Conservation (phyloP, 2,888 invertebrate species). For the Falcaria lacertinaria region DNA sequence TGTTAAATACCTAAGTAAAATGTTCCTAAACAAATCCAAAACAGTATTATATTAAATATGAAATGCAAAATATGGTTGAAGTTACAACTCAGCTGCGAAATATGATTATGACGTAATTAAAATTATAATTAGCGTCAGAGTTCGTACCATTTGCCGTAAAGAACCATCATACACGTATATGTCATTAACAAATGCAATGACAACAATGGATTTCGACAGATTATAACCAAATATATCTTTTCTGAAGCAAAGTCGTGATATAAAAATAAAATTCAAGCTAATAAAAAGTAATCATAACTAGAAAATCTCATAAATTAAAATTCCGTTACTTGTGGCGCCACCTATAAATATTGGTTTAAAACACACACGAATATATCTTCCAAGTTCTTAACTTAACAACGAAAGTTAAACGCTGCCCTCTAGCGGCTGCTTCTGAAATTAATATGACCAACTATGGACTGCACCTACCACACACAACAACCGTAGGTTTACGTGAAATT, state of each 20-base stretch:
- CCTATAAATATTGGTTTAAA: background rate
- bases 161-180: too few relatives aligned
- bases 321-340: background rate
- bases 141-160: slow-evolving; percentile 16
- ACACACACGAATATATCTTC: background rate
- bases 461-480: too few relatives aligned
- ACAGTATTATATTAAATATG: background rate
- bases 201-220: too few relatives aligned
- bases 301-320: background rate
- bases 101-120: slow-evolving; percentile 7
- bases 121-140: slow-evolving; percentile 16
- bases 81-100: background rate
- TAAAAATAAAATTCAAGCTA: too few relatives aligned
- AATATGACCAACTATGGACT: background rate
- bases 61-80: background rate
- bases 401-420: background rate
- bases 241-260: too few relatives aligned
- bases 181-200: too few relatives aligned
- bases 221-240: too few relatives aligned
- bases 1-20: background rate
- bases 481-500: too few relatives aligned
- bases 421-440: background rate
- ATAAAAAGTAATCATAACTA: too few relatives aligned
- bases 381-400: background rate
- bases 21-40: background rate